phyloP scores from a whole-genome alignment of 2,888 invertebrate species.

The Dione vanillae region DNA sequence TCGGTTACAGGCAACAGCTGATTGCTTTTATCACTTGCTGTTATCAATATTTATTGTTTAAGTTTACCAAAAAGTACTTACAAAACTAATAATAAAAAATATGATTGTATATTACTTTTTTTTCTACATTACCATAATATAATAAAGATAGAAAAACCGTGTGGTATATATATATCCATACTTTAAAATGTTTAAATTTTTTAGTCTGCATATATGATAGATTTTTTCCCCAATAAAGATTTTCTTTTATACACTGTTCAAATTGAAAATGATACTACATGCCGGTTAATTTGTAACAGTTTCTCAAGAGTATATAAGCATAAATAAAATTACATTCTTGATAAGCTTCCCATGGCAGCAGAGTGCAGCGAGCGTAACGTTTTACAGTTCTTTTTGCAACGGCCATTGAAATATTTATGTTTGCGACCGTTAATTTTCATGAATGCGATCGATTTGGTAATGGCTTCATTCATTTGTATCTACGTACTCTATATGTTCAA shows the following conservation, averaged over 20 bases:
- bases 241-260: no score
- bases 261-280: no score
- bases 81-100: no score
- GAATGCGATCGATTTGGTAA: slow-evolving; percentile 37
- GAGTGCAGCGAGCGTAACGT: slow-evolving; percentile 61
- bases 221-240: no score
- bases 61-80: no score
- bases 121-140: neutral
- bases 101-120: neutral
- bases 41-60: neutral
- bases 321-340: neutral
- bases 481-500: neutral
- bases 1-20: neutral
- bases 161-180: no score
- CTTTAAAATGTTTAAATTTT: no score
- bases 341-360: slow-evolving; percentile 60
- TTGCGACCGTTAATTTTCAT: slow-evolving; percentile 37
- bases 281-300: no score
- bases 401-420: slow-evolving; percentile 31
- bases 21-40: slow-evolving; percentile 9
- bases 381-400: slow-evolving; percentile 45
- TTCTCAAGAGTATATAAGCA: neutral
- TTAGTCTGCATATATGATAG: no score
- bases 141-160: no score
- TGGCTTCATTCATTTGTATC: slow-evolving; percentile 31